Base-by-base conservation (phyloP, 2,113 vertebrate species). In the Sylvia atricapilla region DNA sequence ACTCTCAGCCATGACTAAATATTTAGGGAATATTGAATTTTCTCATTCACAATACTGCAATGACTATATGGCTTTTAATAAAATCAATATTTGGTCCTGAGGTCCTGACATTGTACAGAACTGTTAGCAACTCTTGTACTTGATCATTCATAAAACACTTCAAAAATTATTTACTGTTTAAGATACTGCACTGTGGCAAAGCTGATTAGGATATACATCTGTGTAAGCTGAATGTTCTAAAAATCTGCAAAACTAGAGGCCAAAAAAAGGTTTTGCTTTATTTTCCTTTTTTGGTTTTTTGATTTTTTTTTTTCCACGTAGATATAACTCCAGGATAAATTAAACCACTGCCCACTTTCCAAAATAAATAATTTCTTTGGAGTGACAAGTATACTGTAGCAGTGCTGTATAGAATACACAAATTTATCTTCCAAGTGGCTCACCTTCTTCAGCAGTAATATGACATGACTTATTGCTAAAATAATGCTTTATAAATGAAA, bases 11-110 rank as follows among this genome's bases (percentile, higher is more conserved):
- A 60, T 43, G 15, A 11, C 41, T 64, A 64, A 55, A 56, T 53
- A 85, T 27, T 72, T 44, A 85, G 15, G 5, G 7, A 66, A 73
- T 19, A 76, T 74, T 41, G 7, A 60, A 30, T 68, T 76, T 88
- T 87, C 23, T 44, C 4, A 2, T 66, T 77, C 5, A 3, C 9
- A 73, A 5, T 49, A 30, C 6, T 53, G 33, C 0, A 0, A 80
- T n/a, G 37, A 74, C 9, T n/a, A 2, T 6, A 70, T 47, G 19
- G 13, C 13, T 88, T 75, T 72, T 56, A 24, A 15, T 24, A 55
- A 24, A 91, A 44, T 43, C 43, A 87, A 5, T 49, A 75, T 11
- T 22, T 5, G 1, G 16, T 64, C 22, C 22, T 3, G 3, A 76
- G 43, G 6, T 43, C n/a, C 14, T 9, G 9, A 82, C 39, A 70